Conservation (phyloP, 2,888 invertebrate genomes). For the Trichopoda pennipes region DNA sequence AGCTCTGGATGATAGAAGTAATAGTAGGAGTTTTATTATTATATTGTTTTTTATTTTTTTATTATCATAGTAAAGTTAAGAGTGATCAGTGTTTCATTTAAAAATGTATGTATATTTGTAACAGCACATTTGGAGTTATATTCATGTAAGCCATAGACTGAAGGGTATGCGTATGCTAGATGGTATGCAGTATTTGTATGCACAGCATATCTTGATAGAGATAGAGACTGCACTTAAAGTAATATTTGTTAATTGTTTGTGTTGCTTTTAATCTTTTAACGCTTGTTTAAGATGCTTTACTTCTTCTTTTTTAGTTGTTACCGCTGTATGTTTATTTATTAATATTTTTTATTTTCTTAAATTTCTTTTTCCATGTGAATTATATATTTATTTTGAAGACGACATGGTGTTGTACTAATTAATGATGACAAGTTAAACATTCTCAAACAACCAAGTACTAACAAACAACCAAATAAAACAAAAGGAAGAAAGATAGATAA, state of each 20-base stretch:
- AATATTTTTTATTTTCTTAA: conserved; percentile 20
- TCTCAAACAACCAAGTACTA: conserved; percentile 20
- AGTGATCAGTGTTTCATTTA: conserved; percentile 37
- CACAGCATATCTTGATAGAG: conserved; percentile 1
- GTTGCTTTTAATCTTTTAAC: conserved; percentile 63
- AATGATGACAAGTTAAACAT: conserved; percentile 53
- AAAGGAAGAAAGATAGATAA: not conserved
- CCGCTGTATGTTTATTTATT: conserved; percentile 24
- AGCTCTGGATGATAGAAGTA: conserved; percentile 9
- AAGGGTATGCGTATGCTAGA: not conserved
- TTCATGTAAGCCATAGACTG: not conserved
- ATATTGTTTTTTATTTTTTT: too few relatives aligned
- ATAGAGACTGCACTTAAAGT: conserved; percentile 2
- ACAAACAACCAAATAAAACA: conserved; percentile 1
- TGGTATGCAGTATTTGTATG: not conserved
- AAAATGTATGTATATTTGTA: conserved; percentile 10
- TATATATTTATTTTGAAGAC: conserved; percentile 36
- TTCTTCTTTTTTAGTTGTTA: conserved; percentile 23
- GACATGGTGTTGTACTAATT: conserved; percentile 60
- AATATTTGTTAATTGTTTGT: conserved; percentile 18
- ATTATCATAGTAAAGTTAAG: conserved; percentile 8
- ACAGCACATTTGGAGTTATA: conserved; percentile 13
- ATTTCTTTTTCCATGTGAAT: conserved; percentile 36
- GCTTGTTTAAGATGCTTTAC: conserved; percentile 56
- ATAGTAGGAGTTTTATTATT: conserved; percentile 7